phyloP scores from a whole-genome alignment of 2,113 vertebrate species.

The Mustela nigripes region DNA sequence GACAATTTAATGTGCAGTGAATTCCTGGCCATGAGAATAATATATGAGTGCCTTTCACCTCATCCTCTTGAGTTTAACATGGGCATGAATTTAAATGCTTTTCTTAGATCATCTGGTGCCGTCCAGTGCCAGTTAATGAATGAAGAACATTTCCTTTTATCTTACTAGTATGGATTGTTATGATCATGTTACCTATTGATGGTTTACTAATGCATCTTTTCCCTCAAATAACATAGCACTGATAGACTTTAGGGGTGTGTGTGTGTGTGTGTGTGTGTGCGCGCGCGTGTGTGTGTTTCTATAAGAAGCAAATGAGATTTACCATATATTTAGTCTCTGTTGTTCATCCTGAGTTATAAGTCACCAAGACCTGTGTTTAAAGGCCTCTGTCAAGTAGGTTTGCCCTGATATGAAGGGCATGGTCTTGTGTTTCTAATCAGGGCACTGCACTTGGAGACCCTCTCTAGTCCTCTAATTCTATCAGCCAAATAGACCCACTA shows the following conservation, averaged over 20 bases:
- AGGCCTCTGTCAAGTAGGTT: not conserved
- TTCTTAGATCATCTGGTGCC: not conserved
- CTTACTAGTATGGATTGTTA: not conserved
- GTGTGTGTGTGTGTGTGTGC: not conserved
- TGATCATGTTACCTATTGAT: not conserved
- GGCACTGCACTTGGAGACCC: not conserved
- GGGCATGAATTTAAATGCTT: conserved; percentile 28
- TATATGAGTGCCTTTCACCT: not conserved
- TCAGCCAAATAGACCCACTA: not conserved
- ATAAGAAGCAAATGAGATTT: not conserved
- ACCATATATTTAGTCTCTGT: not conserved
- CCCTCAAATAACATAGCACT: not conserved
- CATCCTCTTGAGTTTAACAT: not conserved
- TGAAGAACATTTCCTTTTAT: not conserved
- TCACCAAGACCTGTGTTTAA: conserved; percentile 27
- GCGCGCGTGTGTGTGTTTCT: not conserved
- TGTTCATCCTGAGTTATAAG: not conserved
- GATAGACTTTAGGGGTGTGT: not conserved
- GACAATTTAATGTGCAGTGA: conserved; percentile 53
- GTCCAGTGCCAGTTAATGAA: not conserved
- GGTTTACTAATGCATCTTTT: not conserved
- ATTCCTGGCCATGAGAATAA: conserved; percentile 46
- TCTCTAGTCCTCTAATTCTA: not conserved
- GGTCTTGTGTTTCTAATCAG: not conserved
- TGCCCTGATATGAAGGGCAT: not conserved